Evolutionary conservation across 2,888 invertebrate species (phyloP).

Genomic region (Plagodis dolabraria): DNA sequence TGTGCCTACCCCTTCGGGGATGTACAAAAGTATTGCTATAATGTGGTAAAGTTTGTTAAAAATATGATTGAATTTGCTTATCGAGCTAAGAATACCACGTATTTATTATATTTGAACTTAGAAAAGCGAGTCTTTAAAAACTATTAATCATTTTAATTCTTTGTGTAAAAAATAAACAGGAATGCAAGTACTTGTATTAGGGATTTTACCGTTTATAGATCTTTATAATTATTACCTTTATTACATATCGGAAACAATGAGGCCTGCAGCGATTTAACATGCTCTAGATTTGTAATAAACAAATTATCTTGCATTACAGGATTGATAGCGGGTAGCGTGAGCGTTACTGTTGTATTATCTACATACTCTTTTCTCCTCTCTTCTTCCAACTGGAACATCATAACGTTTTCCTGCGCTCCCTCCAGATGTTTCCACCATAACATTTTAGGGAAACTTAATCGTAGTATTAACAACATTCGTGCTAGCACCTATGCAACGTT

Average conservation of each 20-base stretch:
- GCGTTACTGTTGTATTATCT: conserved; percentile 67
- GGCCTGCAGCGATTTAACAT: conserved; percentile 88
- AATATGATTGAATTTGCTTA: no score
- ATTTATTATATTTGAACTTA: no score
- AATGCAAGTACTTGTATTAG: no score
- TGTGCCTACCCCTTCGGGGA: no score
- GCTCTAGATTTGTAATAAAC: conserved; percentile 74
- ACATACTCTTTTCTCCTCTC: conserved; percentile 61
- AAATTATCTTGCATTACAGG: conserved; percentile 72
- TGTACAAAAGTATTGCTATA: no score
- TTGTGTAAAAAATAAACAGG: no score
- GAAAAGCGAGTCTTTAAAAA: no score
- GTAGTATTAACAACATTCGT: conserved; percentile 47
- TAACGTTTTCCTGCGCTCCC: conserved; percentile 64
- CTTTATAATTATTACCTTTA: conserved; percentile 63
- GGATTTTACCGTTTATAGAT: no score
- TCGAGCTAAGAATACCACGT: no score
- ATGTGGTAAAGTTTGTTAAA: no score
- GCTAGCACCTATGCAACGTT: conserved; percentile 50
- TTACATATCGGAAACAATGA: conserved; percentile 86
- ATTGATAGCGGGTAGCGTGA: conserved; percentile 67
- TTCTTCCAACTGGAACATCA: conserved; percentile 76
- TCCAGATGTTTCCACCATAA: conserved; percentile 83
- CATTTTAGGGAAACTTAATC: conserved; percentile 61
- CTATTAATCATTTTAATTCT: no score